A percentile compares a stretch with the other conserved stretches of the same genome.
These are phyloP conservation scores for Phylloscopus trochiloides DNA, from an alignment of 2,113 vertebrate genomes.

Conservation along the genomic window DNA sequence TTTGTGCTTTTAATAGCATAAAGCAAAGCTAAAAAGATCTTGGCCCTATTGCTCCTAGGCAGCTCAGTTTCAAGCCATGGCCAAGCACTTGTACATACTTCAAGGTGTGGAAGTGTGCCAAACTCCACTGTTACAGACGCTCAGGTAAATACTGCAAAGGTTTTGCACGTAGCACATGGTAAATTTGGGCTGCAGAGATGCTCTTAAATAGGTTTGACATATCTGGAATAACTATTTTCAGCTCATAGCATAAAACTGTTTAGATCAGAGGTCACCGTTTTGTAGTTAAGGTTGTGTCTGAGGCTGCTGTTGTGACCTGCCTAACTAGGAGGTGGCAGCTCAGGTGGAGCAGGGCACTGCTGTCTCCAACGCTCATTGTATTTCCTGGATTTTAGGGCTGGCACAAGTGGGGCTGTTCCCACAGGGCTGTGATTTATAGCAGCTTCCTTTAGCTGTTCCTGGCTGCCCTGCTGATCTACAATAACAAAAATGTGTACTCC, in stretches of 20 bases:
- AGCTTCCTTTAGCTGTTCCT: not conserved
- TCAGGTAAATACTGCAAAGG: not conserved
- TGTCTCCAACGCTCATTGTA: fast-evolving
- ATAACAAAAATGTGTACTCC: not conserved
- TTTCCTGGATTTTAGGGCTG: not conserved
- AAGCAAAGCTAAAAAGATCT: slow-evolving; percentile 40
- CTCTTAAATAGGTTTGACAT: slow-evolving; percentile 12
- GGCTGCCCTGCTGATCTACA: not conserved
- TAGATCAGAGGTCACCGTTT: not conserved
- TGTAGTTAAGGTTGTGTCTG: not conserved
- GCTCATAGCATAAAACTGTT: not conserved
- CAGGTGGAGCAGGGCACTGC: not conserved
- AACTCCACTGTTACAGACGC: not conserved
- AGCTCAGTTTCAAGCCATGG: slow-evolving; percentile 30
- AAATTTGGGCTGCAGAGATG: not conserved
- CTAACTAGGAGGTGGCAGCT: not conserved
- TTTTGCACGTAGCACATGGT: not conserved
- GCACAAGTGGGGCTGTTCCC: not conserved
- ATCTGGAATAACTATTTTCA: slow-evolving; percentile 23
- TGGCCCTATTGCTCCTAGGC: slow-evolving; percentile 34
- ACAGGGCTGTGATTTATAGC: not conserved
- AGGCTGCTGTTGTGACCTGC: not conserved
- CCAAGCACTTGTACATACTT: not conserved
- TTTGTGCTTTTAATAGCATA: slow-evolving; percentile 57
- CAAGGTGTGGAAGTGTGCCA: slow-evolving; percentile 26